These are phyloP conservation scores for Glyptemys insculpta DNA, from an alignment of 2,797 vertebrate species.

Conservation along the genomic window DNA sequence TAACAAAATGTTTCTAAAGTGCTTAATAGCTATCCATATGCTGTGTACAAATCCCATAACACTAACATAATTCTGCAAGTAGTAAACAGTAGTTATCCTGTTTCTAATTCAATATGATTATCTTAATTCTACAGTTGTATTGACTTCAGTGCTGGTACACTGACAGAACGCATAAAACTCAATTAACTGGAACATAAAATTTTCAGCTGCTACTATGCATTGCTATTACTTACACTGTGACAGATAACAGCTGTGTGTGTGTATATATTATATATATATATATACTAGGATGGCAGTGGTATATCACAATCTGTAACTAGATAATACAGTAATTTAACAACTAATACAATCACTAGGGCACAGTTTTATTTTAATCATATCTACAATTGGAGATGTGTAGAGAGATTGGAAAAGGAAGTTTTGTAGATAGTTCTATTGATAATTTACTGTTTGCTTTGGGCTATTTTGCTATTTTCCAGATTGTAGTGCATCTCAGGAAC, in stretches of 20 bases:
- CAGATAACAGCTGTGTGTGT: background rate
- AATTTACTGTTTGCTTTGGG: fast-evolving
- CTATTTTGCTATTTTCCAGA: background rate
- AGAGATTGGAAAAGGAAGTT: background rate
- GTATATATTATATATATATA: too few species aligned
- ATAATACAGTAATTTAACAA: background rate
- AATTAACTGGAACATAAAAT: background rate
- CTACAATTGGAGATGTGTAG: background rate
- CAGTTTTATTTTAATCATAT: constrained; percentile 18
- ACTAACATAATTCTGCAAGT: background rate
- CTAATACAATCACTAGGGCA: background rate
- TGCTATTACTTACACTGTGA: background rate
- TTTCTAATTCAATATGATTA: background rate
- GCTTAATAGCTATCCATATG: background rate
- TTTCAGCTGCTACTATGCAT: background rate
- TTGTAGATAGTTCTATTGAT: background rate
- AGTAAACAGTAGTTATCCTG: background rate
- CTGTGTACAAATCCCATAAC: background rate
- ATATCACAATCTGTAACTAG: background rate
- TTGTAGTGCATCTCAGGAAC: background rate
- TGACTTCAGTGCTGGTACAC: background rate
- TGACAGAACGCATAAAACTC: background rate
- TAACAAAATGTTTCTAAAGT: background rate
- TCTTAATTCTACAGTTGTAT: background rate
- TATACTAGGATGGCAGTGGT: background rate